Percentiles rank a stretch among this genome's conserved stretches.
phyloP scores from a whole-genome alignment of 2,888 invertebrate genomes.

The Tetragnatha montana region DNA sequence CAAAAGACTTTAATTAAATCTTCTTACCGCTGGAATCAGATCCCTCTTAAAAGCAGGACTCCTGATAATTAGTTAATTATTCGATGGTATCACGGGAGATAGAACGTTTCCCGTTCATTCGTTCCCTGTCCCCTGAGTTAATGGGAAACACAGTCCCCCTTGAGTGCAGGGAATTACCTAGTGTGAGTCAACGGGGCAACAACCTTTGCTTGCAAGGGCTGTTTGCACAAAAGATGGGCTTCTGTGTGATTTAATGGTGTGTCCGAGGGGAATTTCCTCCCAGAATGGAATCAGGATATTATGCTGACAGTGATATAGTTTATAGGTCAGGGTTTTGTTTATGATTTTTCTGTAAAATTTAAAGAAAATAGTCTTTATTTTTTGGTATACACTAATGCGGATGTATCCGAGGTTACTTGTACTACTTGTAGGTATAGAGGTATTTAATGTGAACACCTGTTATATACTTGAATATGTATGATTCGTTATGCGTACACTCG shows the following conservation, averaged over 20 bases:
- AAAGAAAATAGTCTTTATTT: no score
- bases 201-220: not conserved
- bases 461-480: no score
- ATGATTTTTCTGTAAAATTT: no score
- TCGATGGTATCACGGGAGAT: constrained; percentile 1
- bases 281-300: no score
- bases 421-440: no score
- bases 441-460: no score
- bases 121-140: not conserved
- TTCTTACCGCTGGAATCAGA: not conserved
- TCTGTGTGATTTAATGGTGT: not conserved
- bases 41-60: not conserved
- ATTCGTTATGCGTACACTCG: no score
- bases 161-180: not conserved
- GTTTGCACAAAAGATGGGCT: not conserved
- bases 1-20: constrained; percentile 9
- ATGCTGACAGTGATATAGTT: no score
- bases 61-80: constrained; percentile 17
- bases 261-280: no score
- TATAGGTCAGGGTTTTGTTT: no score
- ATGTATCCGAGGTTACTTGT: no score
- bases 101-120: not conserved
- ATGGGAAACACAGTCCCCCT: not conserved
- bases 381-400: no score
- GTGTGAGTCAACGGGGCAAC: not conserved